These are phyloP conservation scores for Protobothrops flavoviridis DNA, from an alignment of 2,113 vertebrate species.

Conservation along the genomic window DNA sequence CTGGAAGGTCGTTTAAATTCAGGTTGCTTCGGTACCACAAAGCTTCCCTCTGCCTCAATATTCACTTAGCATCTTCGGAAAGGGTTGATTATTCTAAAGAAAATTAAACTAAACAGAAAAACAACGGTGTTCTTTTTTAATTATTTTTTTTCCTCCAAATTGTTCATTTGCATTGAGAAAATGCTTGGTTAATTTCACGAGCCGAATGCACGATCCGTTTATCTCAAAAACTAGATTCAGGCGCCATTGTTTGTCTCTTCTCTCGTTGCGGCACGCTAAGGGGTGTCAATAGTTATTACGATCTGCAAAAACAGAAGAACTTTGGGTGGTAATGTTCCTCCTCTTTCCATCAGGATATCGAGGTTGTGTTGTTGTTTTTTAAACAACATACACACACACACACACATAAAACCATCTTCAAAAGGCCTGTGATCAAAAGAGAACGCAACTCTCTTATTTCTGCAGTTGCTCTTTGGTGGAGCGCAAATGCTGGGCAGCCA, in stretches of 20 bases:
- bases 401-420: not conserved
- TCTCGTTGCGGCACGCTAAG: not conserved
- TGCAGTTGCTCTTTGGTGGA: not conserved
- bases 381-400: not conserved
- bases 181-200: accelerated
- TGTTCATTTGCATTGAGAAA: not conserved
- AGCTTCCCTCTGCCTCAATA: not conserved
- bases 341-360: not conserved
- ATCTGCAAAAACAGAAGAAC: constrained; percentile 1
- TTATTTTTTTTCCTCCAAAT: not conserved
- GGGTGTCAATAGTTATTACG: not conserved
- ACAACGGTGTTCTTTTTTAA: accelerated
- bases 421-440: constrained; percentile 29
- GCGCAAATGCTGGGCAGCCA: not conserved
- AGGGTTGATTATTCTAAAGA: not conserved
- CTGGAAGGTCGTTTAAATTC: accelerated
- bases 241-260: not conserved
- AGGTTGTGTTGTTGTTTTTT: not conserved
- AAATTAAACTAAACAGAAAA: accelerated
- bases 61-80: constrained; percentile 6
- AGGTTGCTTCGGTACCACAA: accelerated
- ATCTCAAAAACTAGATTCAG: not conserved
- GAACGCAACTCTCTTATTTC: not conserved
- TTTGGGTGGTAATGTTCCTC: not conserved
- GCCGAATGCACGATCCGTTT: not conserved